Conservation (phyloP, 2,113 vertebrate species). For the Chinchilla lanigera region DNA sequence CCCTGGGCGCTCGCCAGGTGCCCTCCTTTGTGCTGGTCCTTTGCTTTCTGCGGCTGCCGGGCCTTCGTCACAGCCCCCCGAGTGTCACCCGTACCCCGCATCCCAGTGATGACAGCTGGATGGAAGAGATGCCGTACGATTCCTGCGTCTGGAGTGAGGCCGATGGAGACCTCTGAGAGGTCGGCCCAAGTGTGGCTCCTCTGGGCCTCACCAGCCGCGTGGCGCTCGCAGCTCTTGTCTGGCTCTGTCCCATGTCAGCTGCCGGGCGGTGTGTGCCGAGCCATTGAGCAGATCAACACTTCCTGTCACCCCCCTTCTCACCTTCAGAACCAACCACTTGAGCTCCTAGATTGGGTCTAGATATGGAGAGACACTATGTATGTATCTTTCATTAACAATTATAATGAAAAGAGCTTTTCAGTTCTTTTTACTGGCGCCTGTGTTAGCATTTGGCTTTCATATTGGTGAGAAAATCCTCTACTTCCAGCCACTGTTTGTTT, state of each 20-base stretch:
- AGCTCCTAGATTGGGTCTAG: neutral
- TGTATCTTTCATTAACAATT: slow-evolving; percentile 66
- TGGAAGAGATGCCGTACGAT: rapidly evolving
- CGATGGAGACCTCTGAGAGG: rapidly evolving
- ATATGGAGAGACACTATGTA: slow-evolving; percentile 61
- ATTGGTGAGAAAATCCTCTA: neutral
- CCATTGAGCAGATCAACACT: neutral
- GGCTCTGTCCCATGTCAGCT: neutral
- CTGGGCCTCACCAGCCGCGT: neutral
- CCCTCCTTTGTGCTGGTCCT: neutral
- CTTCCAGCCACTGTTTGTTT: neutral
- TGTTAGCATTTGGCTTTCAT: slow-evolving; percentile 39
- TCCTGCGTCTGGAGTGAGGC: neutral
- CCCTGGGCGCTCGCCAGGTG: neutral
- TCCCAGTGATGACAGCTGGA: neutral
- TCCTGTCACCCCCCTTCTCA: neutral
- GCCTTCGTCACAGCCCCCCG: neutral
- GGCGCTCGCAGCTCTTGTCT: neutral
- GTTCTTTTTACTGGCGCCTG: slow-evolving; percentile 50
- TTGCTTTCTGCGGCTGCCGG: neutral
- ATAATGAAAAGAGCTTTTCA: slow-evolving; percentile 29
- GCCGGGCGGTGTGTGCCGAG: neutral
- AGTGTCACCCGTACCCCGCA: rapidly evolving
- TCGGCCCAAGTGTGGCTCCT: neutral
- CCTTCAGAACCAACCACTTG: slow-evolving; percentile 19